These are phyloP conservation scores for Henricia sp. DNA, from an alignment of 53 echinoderm and acorn worm species.

Conservation along the genomic window DNA sequence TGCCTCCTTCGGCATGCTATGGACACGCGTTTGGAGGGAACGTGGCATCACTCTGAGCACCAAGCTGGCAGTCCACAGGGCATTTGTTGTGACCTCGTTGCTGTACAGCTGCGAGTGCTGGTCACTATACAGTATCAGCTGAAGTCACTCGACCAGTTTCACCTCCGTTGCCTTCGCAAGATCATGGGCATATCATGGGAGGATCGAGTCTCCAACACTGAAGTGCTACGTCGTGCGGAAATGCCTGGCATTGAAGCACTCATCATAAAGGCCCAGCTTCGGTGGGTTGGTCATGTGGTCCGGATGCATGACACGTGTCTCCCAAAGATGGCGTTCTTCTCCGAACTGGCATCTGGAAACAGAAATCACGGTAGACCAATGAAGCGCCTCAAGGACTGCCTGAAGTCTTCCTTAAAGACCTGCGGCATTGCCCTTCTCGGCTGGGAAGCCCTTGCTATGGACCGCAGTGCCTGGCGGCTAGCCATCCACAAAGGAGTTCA, in stretches of 20 bases:
- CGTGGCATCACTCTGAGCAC: background rate
- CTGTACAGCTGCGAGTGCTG: background rate
- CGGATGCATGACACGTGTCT: background rate
- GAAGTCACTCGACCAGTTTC: conserved; percentile 7
- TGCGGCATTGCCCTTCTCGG: background rate
- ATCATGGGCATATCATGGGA: background rate
- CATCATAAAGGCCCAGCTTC: conserved; percentile 2
- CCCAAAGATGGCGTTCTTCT: background rate
- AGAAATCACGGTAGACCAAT: background rate
- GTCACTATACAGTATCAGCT: background rate
- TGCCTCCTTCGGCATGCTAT: background rate
- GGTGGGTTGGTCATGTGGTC: background rate
- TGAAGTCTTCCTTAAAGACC: background rate
- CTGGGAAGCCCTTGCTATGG: background rate
- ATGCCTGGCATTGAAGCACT: background rate
- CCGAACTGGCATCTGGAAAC: background rate
- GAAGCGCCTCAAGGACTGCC: background rate
- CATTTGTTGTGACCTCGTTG: background rate
- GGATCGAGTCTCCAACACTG: background rate
- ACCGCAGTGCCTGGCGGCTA: background rate
- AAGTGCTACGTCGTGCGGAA: background rate
- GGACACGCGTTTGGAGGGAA: background rate
- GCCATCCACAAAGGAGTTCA: background rate
- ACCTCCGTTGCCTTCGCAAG: conserved; percentile 12
- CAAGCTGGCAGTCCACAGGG: conserved; percentile 12